Evolutionary conservation across 2,113 vertebrate species (phyloP), one percentile per base, ranked within the genome.

Genomic region (Cinclus cinclus): DNA sequence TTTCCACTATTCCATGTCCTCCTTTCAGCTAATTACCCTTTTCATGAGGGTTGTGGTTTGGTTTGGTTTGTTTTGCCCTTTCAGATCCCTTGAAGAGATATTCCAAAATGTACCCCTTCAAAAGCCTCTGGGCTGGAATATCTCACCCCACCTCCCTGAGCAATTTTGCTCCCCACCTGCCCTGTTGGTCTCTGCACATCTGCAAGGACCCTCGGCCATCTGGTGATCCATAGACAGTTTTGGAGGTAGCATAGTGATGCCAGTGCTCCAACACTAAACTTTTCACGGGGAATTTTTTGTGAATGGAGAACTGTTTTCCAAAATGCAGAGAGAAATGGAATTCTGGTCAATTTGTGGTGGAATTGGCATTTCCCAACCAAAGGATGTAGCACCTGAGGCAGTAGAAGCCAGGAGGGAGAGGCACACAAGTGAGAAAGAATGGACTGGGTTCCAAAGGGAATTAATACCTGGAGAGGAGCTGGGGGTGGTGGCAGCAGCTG

Each of bases 261-360:
- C 10, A 56, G 0, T 1, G 13, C 28, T 12, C 56, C 16, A 31
- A 10, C 44, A 4, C 7, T 1, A 12, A 56, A 16, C 6, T 1
- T 37, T 39, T 11, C 9, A 9, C 1, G 22, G 28, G 19, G 12
- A 64, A 22, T 20, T 24, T 19, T 13, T 47, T 56, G 15, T 47
- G 41, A 47, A 5, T 3, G 21, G 44, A 42, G 62, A 41, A 13
- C 9, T 14, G 11, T 18, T 55, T 33, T n/a, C n/a, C 56, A 63
- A 14, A 18, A 0, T 0, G 52, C 35, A 55, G 21, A 28, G 18
- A 22, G 28, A 47, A 76, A 27, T 3, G 17, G n/a, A 18, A 3
- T 69, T 60, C 42, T 15, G 53, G 19, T 21, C 47, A 1, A 0
- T 44, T 47, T 18, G 53, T 5, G 9, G 22, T 15, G 55, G 25